Conservation (phyloP, 2,888 invertebrate species). For the Lumbricus terrestris region DNA sequence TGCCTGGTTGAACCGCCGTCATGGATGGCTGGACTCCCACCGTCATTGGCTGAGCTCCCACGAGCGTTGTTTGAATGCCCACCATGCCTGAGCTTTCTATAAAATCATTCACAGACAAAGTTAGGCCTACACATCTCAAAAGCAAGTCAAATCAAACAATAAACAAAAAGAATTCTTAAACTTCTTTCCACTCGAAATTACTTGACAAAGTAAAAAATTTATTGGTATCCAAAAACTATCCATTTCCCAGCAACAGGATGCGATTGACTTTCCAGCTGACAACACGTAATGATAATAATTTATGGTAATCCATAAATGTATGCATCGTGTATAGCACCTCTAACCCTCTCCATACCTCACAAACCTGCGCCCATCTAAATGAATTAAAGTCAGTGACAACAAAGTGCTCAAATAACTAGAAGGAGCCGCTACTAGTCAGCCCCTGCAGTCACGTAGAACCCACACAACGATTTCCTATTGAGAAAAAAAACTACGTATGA, state of each 20-base stretch:
- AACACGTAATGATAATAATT: not conserved
- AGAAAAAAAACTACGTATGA: too few relatives aligned
- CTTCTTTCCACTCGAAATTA: not conserved
- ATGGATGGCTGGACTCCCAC: not conserved
- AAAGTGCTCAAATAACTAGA: too few relatives aligned
- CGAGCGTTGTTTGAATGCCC: not conserved
- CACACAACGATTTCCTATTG: too few relatives aligned
- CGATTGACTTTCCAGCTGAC: not conserved
- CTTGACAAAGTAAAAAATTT: not conserved
- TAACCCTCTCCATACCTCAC: too few relatives aligned
- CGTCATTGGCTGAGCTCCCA: not conserved
- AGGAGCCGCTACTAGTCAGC: too few relatives aligned
- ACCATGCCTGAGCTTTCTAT: not conserved
- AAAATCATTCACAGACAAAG: not conserved
- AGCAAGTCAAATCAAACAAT: not conserved
- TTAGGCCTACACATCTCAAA: not conserved
- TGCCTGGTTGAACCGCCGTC: not conserved
- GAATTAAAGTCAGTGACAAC: too few relatives aligned
- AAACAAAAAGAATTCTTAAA: not conserved
- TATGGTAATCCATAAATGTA: too few relatives aligned
- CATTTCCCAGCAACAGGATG: not conserved
- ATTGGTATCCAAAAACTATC: too few relatives aligned
- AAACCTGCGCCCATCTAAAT: too few relatives aligned
- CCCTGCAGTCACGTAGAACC: too few relatives aligned
- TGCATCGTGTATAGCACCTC: not conserved